These are phyloP conservation scores for Pomatorhinus ruficollis DNA, from an alignment of 2,113 vertebrate genomes.

Conservation along the genomic window DNA sequence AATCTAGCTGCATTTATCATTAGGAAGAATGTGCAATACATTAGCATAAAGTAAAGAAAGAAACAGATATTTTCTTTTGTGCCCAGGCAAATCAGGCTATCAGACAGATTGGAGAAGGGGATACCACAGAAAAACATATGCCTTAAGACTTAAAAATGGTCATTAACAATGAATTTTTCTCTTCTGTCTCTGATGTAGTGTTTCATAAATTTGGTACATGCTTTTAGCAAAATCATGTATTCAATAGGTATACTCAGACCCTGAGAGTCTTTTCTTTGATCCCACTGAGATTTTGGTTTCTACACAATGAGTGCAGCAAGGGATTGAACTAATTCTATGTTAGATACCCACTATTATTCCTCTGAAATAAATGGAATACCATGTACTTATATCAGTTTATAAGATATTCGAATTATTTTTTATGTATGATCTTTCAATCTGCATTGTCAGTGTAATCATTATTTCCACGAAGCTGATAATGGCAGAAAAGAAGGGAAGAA, in stretches of 20 bases:
- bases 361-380: not conserved
- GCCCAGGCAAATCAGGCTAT: not conserved
- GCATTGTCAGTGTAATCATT: not conserved
- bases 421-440: not conserved
- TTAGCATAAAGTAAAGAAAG: not conserved
- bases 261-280: not conserved
- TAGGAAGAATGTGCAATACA: not conserved
- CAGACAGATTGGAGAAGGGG: not conserved
- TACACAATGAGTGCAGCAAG: not conserved
- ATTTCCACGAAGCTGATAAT: not conserved
- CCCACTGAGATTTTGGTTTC: not conserved
- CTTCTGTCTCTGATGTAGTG: not conserved
- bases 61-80: not conserved
- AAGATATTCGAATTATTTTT: not conserved
- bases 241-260: not conserved
- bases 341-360: not conserved
- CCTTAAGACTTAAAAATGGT: not conserved
- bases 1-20: not conserved
- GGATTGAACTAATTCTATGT: not conserved
- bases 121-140: not conserved
- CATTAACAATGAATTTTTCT: not conserved
- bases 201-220: not conserved
- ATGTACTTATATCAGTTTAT: not conserved
- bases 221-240: not conserved
- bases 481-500: not conserved